These are phyloP conservation scores for Sinodicranocentrus sp. DNA, from an alignment of 2,888 invertebrate species.

Conservation along the genomic window DNA sequence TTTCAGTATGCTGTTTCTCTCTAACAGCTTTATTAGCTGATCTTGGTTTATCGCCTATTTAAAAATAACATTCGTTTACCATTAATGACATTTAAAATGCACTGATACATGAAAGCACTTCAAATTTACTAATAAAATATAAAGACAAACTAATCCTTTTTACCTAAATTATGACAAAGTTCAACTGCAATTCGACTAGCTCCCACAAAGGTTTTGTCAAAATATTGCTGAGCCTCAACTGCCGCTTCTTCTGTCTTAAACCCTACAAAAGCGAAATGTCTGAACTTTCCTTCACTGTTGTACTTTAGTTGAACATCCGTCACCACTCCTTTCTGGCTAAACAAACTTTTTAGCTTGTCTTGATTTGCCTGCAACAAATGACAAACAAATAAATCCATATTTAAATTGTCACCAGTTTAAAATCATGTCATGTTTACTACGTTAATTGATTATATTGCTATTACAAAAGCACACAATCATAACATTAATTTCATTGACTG, in stretches of 20 bases:
- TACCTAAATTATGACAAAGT: conserved; percentile 79
- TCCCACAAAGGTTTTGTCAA: conserved; percentile 91
- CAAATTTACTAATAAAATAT: too few relatives aligned
- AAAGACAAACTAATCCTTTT: too few relatives aligned
- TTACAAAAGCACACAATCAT: neutral
- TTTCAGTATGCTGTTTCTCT: conserved; percentile 74
- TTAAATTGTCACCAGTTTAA: neutral
- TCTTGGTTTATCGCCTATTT: conserved; percentile 76
- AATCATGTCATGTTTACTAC: neutral
- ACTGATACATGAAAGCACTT: too few relatives aligned
- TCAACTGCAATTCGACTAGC: conserved; percentile 90
- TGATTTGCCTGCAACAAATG: conserved; percentile 85
- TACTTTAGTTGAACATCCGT: conserved; percentile 97
- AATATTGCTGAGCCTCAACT: conserved; percentile 85
- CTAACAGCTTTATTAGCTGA: conserved; percentile 50
- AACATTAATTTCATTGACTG: neutral
- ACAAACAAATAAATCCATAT: neutral
- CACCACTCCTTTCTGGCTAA: conserved; percentile 89
- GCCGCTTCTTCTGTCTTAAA: conserved; percentile 91
- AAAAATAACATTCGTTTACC: too few relatives aligned
- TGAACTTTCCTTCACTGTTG: conserved; percentile 93
- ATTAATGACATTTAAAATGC: too few relatives aligned
- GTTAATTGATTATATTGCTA: too few relatives aligned
- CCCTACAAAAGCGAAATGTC: conserved; percentile 96
- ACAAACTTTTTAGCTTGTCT: conserved; percentile 86